Base-by-base conservation (phyloP, 2,888 invertebrate genomes). In the Hoplodrina ambigua region DNA sequence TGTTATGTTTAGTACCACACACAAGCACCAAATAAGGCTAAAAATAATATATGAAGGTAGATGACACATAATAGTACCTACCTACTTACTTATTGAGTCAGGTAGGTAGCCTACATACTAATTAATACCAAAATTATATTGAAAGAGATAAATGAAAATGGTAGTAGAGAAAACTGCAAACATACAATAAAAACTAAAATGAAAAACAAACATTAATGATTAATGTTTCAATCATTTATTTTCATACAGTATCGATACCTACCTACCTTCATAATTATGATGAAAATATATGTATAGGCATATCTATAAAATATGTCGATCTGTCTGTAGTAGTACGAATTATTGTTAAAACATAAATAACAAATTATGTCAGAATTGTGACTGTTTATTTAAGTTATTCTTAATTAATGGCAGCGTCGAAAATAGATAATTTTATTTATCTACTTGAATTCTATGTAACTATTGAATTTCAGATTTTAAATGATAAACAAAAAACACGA, bases 151-250 rank as follows among this genome's bases (percentile, higher is more conserved):
- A 33, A 52, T 44, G 44, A 44, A 20, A 54, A 30, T 4, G 20
- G n/a, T 41, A 13, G 4, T 15, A 41, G 41, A 44, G n/a, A 17
- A 15, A 41, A 50, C 17, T 50, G 33, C 19, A 56, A 50, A 71
- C n/a, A 13, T 19, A 46, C 11, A 49, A 41, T 41, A 41, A 67
- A 73, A 65, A 73, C 52, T 72, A 66, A 59, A 59, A 66, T 74
- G 3, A 25, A 66, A 44, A 6, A 56, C 11, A 44, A 74, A 72
- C 15, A 52, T 15, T 19, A 1, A n/a, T 41, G 66, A 75, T 74
- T 66, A 44, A 74, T 59, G 44, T 19, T 41, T 49, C 37, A 58
- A 75, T 49, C 2, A 44, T 70, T 58, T 33, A 49, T 62, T 62
- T 70, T 70, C 30, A 72, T 62, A 20, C n/a, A 30, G 25, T 4